Percentiles rank a stretch among this genome's conserved stretches.
Conservation (phyloP, 2,797 vertebrate genomes). For the Tinamus major region DNA sequence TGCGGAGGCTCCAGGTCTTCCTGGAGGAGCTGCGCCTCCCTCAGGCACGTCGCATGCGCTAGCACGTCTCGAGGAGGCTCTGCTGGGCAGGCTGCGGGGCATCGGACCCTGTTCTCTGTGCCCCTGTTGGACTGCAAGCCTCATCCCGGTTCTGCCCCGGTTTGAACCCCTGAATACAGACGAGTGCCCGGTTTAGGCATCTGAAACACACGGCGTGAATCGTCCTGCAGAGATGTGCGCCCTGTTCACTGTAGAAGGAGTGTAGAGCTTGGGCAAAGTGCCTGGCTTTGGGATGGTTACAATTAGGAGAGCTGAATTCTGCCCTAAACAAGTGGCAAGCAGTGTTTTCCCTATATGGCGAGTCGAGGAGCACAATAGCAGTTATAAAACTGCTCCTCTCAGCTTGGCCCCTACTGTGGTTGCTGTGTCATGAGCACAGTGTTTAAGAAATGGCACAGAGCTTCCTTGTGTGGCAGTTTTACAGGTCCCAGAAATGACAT, state of each 20-base stretch:
- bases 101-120: too few relatives aligned
- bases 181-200: accelerated
- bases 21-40: too few relatives aligned
- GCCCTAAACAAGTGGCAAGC: not conserved
- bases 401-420: not conserved
- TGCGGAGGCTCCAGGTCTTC: too few relatives aligned
- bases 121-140: too few relatives aligned
- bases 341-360: conserved; percentile 8
- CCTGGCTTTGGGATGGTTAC: not conserved
- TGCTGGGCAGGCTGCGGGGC: too few relatives aligned
- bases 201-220: accelerated
- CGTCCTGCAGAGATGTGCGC: accelerated
- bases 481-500: not conserved
- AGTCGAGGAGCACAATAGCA: not conserved
- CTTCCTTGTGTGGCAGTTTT: not conserved
- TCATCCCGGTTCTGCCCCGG: accelerated
- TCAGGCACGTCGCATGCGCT: too few relatives aligned
- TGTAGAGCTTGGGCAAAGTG: not conserved
- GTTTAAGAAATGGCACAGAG: not conserved
- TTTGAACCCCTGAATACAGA: accelerated
- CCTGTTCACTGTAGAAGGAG: accelerated
- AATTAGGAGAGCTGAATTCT: not conserved
- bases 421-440: not conserved
- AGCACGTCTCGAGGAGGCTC: too few relatives aligned
- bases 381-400: not conserved